A percentile compares a stretch with the other conserved stretches of the same genome.
Evolutionary conservation across 2,113 vertebrate genomes (phyloP).

Genomic region (Xiphophorus hellerii): DNA sequence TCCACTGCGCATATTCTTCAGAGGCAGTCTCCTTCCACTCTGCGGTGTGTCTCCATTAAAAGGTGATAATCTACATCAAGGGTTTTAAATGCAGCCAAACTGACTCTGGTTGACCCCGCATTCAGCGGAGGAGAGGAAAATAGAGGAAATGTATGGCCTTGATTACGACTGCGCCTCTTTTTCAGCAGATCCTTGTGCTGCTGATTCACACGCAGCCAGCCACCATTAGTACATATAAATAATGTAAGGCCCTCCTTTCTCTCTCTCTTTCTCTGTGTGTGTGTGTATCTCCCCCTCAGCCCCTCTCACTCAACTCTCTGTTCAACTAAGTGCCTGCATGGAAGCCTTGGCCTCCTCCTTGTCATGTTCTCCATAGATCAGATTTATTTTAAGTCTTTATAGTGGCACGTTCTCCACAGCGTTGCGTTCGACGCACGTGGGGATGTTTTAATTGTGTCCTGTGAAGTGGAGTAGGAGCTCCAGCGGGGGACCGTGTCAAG

Average conservation of each 20-base stretch:
- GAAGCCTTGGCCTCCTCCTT: conserved; percentile 95
- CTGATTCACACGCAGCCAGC: conserved; percentile 89
- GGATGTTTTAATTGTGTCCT: conserved; percentile 92
- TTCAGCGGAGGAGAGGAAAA: conserved; percentile 83
- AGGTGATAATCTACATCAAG: conserved; percentile 83
- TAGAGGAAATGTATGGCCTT: conserved; percentile 94
- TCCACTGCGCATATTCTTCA: conserved; percentile 32
- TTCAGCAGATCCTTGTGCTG: conserved; percentile 93
- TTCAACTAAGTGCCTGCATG: conserved; percentile 95
- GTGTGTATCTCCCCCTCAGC: conserved; percentile 50
- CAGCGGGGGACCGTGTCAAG: conserved; percentile 85
- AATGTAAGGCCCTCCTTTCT: conserved; percentile 87
- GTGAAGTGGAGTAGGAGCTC: conserved; percentile 81
- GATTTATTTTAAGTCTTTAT: conserved; percentile 98
- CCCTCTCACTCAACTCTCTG: conserved; percentile 78
- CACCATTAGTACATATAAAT: conserved; percentile 99
- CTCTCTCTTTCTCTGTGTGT: not conserved
- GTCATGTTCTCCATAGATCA: conserved; percentile 99
- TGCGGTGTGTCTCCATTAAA: conserved; percentile 79
- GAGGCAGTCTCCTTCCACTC: conserved; percentile 47
- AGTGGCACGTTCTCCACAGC: conserved; percentile 92
- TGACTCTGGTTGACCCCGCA: conserved; percentile 93
- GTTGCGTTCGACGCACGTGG: conserved; percentile 88
- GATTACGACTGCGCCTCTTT: conserved; percentile 92
- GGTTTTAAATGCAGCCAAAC: conserved; percentile 91